These are phyloP conservation scores for Petrosia ficiformis DNA, from an alignment of 37 sponge, comb jelly and placozoan genomes.

Conservation along the genomic window DNA sequence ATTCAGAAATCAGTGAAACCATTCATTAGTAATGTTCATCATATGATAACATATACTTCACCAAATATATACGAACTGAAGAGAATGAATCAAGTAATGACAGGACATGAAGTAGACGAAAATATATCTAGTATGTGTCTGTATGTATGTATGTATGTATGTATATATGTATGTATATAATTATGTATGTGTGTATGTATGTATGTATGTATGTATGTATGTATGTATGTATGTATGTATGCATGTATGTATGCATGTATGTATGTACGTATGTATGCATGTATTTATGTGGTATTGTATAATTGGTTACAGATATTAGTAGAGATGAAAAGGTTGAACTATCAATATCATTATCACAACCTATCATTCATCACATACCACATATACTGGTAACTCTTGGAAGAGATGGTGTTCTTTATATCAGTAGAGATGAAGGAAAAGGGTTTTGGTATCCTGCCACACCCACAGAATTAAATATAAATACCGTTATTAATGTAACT, in stretches of 20 bases:
- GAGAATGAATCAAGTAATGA: slow-evolving; percentile 36
- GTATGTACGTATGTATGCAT: too few species aligned
- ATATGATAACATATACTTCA: slow-evolving; percentile 29
- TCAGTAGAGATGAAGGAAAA: slow-evolving; percentile 7
- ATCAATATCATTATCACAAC: slow-evolving; percentile 3
- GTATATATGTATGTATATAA: too few species aligned
- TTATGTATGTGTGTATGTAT: too few species aligned
- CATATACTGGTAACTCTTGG: slow-evolving; percentile 78
- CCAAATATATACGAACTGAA: slow-evolving; percentile 79
- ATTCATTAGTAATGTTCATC: slow-evolving; percentile 13
- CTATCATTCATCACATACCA: slow-evolving; percentile 43
- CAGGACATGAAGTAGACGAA: background rate
- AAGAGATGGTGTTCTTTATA: slow-evolving; percentile 66
- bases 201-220: too few species aligned
- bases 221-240: too few species aligned
- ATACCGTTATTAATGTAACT: slow-evolving; percentile 70
- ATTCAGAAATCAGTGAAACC: slow-evolving; percentile 57
- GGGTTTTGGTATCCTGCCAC: slow-evolving; percentile 59
- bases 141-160: too few species aligned
- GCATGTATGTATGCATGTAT: too few species aligned
- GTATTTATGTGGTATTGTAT: too few species aligned
- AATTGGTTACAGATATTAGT: background rate
- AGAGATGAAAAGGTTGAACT: slow-evolving; percentile 1
- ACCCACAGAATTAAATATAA: slow-evolving; percentile 30
- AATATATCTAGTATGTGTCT: too few species aligned